Conservation (phyloP, 1,140 invertebrate genomes). For the Drosophila bocki region DNA sequence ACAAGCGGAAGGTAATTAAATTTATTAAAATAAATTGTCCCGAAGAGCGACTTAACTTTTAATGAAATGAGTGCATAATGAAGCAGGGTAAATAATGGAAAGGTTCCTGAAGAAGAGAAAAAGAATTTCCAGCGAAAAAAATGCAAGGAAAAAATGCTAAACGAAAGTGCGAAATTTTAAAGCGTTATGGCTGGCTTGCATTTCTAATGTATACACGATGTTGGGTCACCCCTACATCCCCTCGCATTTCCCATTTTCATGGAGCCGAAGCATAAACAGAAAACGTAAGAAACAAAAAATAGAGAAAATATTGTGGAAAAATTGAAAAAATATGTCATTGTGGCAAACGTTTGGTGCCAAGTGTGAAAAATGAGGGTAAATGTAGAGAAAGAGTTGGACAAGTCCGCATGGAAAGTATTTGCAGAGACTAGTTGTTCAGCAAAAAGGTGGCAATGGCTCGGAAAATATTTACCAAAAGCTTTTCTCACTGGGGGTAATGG, state of each 20-base stretch:
- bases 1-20: conserved; percentile 60
- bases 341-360: conserved; percentile 35
- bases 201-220: conserved; percentile 31
- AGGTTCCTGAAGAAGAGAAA: not conserved
- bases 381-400: not conserved
- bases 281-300: conserved; percentile 50
- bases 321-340: conserved; percentile 49
- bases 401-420: conserved; percentile 13
- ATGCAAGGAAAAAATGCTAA: not conserved
- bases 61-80: conserved; percentile 64
- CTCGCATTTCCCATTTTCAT: conserved; percentile 22
- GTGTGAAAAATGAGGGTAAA: conserved; percentile 8
- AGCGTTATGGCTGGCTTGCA: conserved; percentile 43
- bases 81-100: conserved; percentile 37
- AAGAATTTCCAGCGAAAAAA: not conserved
- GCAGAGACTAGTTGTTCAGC: conserved; percentile 19
- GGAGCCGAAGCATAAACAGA: conserved; percentile 49
- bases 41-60: conserved; percentile 62
- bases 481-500: conserved; percentile 1
- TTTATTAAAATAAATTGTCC: conserved; percentile 79
- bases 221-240: not conserved
- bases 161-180: conserved; percentile 37
- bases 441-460: conserved; percentile 16
- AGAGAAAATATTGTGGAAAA: conserved; percentile 15
- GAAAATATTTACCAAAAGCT: conserved; percentile 28